Conservation (phyloP, 2,888 invertebrate genomes). For the Fragum whitleyi region DNA sequence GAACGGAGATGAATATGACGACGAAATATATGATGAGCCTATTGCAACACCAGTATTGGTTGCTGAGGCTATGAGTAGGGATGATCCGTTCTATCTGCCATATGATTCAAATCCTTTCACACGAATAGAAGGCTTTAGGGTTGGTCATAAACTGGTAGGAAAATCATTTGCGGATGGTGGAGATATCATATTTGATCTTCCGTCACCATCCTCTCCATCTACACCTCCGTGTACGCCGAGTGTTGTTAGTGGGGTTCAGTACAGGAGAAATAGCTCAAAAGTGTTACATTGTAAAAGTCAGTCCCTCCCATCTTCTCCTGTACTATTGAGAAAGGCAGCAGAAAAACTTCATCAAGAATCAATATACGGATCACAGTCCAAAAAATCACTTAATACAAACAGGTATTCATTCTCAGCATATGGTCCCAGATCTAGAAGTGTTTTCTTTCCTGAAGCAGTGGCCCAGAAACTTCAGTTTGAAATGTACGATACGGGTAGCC, state of each 20-base stretch:
- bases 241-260: constrained; percentile 35
- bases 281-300: constrained; percentile 74
- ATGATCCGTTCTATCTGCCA: constrained; percentile 85
- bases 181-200: constrained; percentile 88
- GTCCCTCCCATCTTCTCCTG: constrained; percentile 83
- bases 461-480: constrained; percentile 73
- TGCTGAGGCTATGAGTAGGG: constrained; percentile 92
- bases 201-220: constrained; percentile 87
- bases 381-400: constrained; percentile 55
- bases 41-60: constrained; percentile 88
- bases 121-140: constrained; percentile 76
- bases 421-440: constrained; percentile 68
- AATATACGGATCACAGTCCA: constrained; percentile 74
- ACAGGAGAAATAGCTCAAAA: constrained; percentile 30
- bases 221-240: constrained; percentile 82
- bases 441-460: constrained; percentile 69
- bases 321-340: constrained; percentile 78
- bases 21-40: constrained; percentile 49
- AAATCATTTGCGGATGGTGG: constrained; percentile 67
- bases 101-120: constrained; percentile 80
- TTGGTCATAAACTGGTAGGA: constrained; percentile 80
- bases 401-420: constrained; percentile 64
- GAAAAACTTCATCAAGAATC: constrained; percentile 79
- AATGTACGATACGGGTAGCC: constrained; percentile 64
- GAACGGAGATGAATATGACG: constrained; percentile 65